These are phyloP conservation scores for Psammodynastes pulverulentus DNA, from an alignment of 2,113 vertebrate genomes.

Conservation along the genomic window DNA sequence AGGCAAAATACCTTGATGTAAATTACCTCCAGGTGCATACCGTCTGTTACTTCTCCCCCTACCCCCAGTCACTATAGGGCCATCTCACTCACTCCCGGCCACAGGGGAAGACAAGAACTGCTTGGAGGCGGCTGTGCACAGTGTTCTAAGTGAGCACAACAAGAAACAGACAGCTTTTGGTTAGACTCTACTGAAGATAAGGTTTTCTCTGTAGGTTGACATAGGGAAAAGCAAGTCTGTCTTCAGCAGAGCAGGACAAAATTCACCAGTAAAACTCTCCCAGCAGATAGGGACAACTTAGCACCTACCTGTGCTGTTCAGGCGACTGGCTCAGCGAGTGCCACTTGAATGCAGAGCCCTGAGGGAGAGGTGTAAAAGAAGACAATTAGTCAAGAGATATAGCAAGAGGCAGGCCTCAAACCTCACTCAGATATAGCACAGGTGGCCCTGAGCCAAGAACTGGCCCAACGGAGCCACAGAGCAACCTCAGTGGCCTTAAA, in stretches of 20 bases:
- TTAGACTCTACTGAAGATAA: background rate
- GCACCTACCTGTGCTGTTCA: conserved; percentile 83
- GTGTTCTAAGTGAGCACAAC: background rate
- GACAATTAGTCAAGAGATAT: background rate
- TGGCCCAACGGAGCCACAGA: background rate
- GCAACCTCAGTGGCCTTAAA: background rate
- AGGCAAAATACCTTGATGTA: background rate
- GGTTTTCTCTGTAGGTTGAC: background rate
- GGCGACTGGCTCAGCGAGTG: conserved; percentile 76
- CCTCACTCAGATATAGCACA: background rate
- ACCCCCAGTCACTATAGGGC: background rate
- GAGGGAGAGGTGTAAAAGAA: background rate
- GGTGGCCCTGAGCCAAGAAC: background rate
- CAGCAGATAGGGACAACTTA: background rate
- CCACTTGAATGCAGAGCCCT: conserved; percentile 83
- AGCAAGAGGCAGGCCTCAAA: background rate
- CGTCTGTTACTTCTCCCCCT: background rate
- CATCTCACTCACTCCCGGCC: background rate
- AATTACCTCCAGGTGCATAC: background rate
- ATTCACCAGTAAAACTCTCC: background rate
- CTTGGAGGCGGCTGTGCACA: background rate
- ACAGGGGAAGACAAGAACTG: background rate
- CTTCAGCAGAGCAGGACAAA: background rate
- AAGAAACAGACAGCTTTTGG: background rate
- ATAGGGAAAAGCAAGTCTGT: background rate